Percentiles rank a stretch among this genome's conserved stretches.
phyloP scores from a whole-genome alignment of 2,888 invertebrate species.

The Miltochrista miniata region DNA sequence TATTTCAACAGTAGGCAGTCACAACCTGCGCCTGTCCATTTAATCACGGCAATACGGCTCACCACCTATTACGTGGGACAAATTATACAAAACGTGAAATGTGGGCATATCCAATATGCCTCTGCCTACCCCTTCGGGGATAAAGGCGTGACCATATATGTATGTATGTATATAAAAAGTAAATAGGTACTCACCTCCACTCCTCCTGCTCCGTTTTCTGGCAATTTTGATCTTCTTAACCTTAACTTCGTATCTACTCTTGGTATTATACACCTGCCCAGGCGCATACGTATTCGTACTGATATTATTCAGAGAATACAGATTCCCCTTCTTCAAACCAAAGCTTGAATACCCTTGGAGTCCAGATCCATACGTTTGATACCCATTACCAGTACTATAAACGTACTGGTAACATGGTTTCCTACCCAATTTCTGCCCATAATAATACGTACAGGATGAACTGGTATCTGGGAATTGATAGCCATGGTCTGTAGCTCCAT shows the following conservation, averaged over 20 bases:
- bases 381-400: slow-evolving; percentile 26
- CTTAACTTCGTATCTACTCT: slow-evolving; percentile 64
- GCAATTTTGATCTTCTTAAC: slow-evolving; percentile 57
- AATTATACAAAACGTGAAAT: no score
- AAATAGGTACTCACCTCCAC: slow-evolving; percentile 49
- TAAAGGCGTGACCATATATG: no score
- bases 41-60: no score
- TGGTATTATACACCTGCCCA: slow-evolving; percentile 56
- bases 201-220: slow-evolving; percentile 48
- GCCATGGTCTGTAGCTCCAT: slow-evolving; percentile 6
- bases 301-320: slow-evolving; percentile 42
- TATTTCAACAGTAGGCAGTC: no score
- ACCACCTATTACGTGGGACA: no score
- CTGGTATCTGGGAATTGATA: slow-evolving; percentile 20
- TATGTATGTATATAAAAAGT: no score
- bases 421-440: slow-evolving; percentile 29
- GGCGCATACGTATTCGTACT: slow-evolving; percentile 55
- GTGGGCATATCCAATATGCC: no score
- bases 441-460: slow-evolving; percentile 29
- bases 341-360: slow-evolving; percentile 33
- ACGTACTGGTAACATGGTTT: slow-evolving; percentile 43
- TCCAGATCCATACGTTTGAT: slow-evolving; percentile 26
- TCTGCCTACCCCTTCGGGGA: no score
- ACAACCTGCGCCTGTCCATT: no score
- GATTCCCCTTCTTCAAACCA: slow-evolving; percentile 47